Percentiles rank a stretch among this genome's conserved stretches.
phyloP scores from a whole-genome alignment of 2,888 invertebrate genomes.

The Ectemnius continuus region DNA sequence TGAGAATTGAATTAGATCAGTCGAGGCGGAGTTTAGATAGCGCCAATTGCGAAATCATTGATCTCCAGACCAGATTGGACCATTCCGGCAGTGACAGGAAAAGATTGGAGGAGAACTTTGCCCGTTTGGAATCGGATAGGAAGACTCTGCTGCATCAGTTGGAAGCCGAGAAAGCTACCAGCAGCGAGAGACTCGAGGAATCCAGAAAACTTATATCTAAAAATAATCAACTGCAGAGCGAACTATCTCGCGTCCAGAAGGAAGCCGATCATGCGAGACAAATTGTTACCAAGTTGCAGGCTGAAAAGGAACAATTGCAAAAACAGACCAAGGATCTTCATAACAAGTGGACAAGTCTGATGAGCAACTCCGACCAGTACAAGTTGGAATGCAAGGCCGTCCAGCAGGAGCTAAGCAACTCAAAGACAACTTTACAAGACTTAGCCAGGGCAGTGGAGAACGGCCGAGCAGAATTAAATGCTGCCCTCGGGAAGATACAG shows the following conservation, averaged over 20 bases:
- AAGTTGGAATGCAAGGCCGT: slow-evolving; percentile 22
- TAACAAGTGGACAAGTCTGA: slow-evolving; percentile 21
- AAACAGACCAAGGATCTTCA: slow-evolving; percentile 28
- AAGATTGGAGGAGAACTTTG: slow-evolving; percentile 34
- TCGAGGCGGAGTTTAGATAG: slow-evolving; percentile 28
- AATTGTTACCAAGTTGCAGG: slow-evolving; percentile 32
- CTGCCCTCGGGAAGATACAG: slow-evolving; percentile 16
- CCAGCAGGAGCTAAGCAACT: slow-evolving; percentile 19
- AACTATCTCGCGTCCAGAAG: slow-evolving; percentile 28
- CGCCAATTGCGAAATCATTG: slow-evolving; percentile 31
- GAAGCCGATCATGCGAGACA: slow-evolving; percentile 42
- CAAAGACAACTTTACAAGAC: slow-evolving; percentile 11
- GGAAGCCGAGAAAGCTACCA: slow-evolving; percentile 38
- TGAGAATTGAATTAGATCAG: slow-evolving; percentile 33
- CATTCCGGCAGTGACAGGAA: slow-evolving; percentile 30
- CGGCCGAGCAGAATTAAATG: slow-evolving; percentile 21
- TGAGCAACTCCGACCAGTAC: slow-evolving; percentile 23
- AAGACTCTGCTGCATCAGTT: slow-evolving; percentile 45
- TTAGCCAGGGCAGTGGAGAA: slow-evolving; percentile 18
- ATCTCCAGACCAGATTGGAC: slow-evolving; percentile 27
- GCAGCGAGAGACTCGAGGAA: slow-evolving; percentile 41
- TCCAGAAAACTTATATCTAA: slow-evolving; percentile 34
- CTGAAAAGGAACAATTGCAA: slow-evolving; percentile 37
- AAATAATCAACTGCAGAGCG: slow-evolving; percentile 22
- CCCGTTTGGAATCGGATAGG: slow-evolving; percentile 42